Evolutionary conservation across 1,140 invertebrate species (phyloP).

Genomic region (Propsilocerus akamusi): DNA sequence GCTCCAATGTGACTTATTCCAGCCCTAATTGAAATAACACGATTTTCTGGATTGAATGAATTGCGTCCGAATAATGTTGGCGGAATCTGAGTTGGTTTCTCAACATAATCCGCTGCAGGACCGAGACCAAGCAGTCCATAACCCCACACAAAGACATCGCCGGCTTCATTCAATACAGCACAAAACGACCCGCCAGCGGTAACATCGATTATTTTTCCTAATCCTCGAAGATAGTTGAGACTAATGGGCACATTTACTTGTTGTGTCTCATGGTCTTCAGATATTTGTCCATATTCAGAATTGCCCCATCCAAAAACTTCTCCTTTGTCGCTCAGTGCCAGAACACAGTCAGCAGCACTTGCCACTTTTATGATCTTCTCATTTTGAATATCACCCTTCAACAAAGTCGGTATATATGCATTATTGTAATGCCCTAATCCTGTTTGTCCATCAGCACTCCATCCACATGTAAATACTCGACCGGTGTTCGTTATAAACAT

Average conservation of each 20-base stretch:
- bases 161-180: constrained; percentile 59
- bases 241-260: constrained; percentile 51
- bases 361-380: constrained; percentile 70
- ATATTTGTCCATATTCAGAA: constrained; percentile 79
- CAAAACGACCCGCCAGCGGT: constrained; percentile 78
- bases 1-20: constrained; percentile 68
- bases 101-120: constrained; percentile 45
- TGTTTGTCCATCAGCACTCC: constrained; percentile 90
- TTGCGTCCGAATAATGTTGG: constrained; percentile 66
- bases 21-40: constrained; percentile 44
- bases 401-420: constrained; percentile 32
- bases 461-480: constrained; percentile 74
- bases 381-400: constrained; percentile 63
- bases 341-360: constrained; percentile 64
- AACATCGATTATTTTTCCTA: constrained; percentile 65
- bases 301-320: constrained; percentile 96
- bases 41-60: constrained; percentile 49
- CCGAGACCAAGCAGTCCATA: constrained; percentile 81
- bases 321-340: constrained; percentile 80
- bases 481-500: constrained; percentile 66
- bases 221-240: constrained; percentile 34
- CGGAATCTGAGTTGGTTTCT: constrained; percentile 52
- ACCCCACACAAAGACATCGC: constrained; percentile 82
- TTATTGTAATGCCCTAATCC: constrained; percentile 56
- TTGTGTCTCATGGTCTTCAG: constrained; percentile 24